A percentile compares a stretch with the other conserved stretches of the same genome.
These are phyloP conservation scores for Lomographa bimaculata DNA, from an alignment of 2,888 invertebrate species.

Conservation along the genomic window DNA sequence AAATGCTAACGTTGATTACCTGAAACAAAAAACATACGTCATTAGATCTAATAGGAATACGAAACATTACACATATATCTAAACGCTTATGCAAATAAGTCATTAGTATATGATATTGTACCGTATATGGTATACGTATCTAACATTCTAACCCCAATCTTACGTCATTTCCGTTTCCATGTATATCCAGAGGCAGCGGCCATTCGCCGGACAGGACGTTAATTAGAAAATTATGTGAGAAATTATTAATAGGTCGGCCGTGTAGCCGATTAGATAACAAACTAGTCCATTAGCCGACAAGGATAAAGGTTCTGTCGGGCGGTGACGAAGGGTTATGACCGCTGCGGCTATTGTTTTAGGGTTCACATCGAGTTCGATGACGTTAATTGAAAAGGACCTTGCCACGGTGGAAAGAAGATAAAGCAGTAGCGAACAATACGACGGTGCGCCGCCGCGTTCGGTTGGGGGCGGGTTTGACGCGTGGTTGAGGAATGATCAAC, in stretches of 20 bases:
- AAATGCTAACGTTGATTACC: constrained; percentile 58
- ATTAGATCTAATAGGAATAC: constrained; percentile 43
- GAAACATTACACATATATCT: constrained; percentile 29
- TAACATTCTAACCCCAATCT: constrained; percentile 50
- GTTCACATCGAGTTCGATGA: constrained; percentile 51
- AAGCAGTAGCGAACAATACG: constrained; percentile 79
- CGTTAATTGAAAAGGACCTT: constrained; percentile 57
- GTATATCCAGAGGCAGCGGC: constrained; percentile 55
- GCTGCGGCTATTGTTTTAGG: constrained; percentile 54
- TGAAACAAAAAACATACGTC: constrained; percentile 67
- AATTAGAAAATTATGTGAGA: constrained; percentile 81
- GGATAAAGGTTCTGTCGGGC: constrained; percentile 52
- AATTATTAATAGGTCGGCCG: constrained; percentile 79
- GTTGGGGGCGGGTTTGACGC: constrained; percentile 75
- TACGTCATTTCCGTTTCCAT: constrained; percentile 67
- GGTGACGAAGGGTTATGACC: constrained; percentile 43
- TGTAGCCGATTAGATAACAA: constrained; percentile 82
- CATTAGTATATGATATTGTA: constrained; percentile 40
- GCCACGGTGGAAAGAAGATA: constrained; percentile 59
- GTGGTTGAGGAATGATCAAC: constrained; percentile 81
- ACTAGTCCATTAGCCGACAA: constrained; percentile 78
- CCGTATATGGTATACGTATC: constrained; percentile 21
- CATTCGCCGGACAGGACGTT: constrained; percentile 68
- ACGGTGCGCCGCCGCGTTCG: constrained; percentile 50
- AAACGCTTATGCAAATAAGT: constrained; percentile 46